A percentile compares a stretch with the other conserved stretches of the same genome.
Evolutionary conservation across 2,797 vertebrate genomes (phyloP).

Genomic region (Enteromius viviparus): DNA sequence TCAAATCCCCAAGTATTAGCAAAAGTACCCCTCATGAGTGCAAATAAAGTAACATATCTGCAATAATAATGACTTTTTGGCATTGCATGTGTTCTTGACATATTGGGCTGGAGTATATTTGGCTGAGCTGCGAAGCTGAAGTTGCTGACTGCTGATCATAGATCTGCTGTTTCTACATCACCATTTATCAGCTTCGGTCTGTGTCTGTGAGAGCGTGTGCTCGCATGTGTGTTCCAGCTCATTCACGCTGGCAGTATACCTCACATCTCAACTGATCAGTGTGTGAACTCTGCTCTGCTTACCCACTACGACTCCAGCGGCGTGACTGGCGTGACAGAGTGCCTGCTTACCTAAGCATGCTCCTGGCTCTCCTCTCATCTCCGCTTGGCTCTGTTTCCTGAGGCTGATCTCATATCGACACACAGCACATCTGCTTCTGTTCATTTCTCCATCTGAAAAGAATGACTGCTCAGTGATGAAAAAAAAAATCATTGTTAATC

Average conservation of each 20-base stretch:
- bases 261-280: not conserved
- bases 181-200: not conserved
- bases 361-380: constrained; percentile 16
- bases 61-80: not conserved
- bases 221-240: constrained; percentile 28
- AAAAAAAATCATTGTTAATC: not conserved
- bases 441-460: constrained; percentile 45
- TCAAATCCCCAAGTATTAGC: not conserved
- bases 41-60: constrained; percentile 2
- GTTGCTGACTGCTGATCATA: not conserved
- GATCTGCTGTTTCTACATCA: not conserved
- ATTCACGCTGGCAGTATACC: not conserved
- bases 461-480: not conserved
- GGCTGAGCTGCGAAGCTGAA: not conserved
- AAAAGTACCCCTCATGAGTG: not conserved
- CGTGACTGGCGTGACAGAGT: not conserved
- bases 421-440: constrained; percentile 62
- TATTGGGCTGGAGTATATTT: not conserved
- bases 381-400: constrained; percentile 20
- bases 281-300: constrained; percentile 4
- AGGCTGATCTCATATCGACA: constrained; percentile 45
- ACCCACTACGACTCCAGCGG: not conserved
- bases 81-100: constrained; percentile 7
- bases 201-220: not conserved
- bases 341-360: not conserved